Evolutionary conservation across 2,797 vertebrate genomes (phyloP), one percentile per base, ranked within the genome.

Genomic region (Hemitrygon akajei): DNA sequence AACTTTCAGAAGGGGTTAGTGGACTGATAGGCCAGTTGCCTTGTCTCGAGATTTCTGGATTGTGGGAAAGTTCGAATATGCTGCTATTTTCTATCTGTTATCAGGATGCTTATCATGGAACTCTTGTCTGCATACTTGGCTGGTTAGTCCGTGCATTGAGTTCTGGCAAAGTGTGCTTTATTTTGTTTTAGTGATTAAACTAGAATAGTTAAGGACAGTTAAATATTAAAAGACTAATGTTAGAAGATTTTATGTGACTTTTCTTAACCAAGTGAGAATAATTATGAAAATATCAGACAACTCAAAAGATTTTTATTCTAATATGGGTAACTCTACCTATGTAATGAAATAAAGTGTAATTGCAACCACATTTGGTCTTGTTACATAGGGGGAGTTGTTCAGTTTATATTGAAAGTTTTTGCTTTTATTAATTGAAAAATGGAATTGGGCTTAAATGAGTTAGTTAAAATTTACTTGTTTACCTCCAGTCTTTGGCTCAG

Each of bases 11-110:
- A 76, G 91, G 91, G 91, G 69, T 93, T 75, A 76, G 69, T 73
- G 91, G 91, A 76, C 91, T 93, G 91, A 93, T 93, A 93, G 91
- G 91, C 40, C 71, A 93, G 69, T 93, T 93, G 91, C 71, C 91
- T 93, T 30, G 71, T 93, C 73, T 91, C 94, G 87, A 96, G 97
- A 97, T 97, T 96, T 95, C 94, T 96, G 95, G 96, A 96, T 73
- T 95, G 97, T 98, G 98, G 98, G 98, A 99, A 99, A 98, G 98
- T 98, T 98, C 95, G 97, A 97, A 97, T 97, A 97, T 99, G 98
- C 98, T 98, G 97, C 98, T 98, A 97, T 98, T 99, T 98, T 98
- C 97, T 98, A 96, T 97, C 97, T 97, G 95, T 97, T 98, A 98
- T 98, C 98, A 76, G 95, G 81, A 77, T 93, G 95, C 98, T 99